Evolutionary conservation across 2,888 invertebrate genomes (phyloP).

Genomic region (Spicauda simplicius): DNA sequence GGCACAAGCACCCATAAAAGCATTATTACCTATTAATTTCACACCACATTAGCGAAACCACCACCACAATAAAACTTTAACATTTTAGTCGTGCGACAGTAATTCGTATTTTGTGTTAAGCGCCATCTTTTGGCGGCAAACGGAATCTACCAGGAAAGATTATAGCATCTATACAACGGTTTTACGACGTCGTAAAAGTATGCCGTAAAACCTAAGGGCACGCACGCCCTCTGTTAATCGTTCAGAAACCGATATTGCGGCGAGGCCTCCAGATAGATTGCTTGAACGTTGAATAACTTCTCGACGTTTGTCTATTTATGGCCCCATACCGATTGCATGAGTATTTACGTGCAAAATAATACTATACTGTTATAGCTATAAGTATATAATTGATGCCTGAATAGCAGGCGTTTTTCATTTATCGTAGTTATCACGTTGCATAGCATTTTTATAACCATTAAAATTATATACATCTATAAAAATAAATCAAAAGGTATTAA

Average conservation of each 20-base stretch:
- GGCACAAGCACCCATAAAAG: conserved; percentile 80
- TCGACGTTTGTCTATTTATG: conserved; percentile 79
- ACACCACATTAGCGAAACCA: conserved; percentile 85
- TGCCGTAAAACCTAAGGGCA: conserved; percentile 82
- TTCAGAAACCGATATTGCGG: conserved; percentile 84
- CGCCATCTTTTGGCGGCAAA: conserved; percentile 71
- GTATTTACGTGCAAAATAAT: conserved; percentile 32
- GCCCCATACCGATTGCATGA: conserved; percentile 59
- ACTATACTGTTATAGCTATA: neutral
- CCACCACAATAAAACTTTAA: conserved; percentile 83
- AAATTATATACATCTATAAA: too few species aligned
- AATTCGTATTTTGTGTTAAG: conserved; percentile 75
- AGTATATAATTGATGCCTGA: neutral
- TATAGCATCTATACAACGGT: conserved; percentile 79
- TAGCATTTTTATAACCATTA: too few species aligned
- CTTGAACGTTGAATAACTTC: conserved; percentile 78
- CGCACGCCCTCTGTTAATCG: conserved; percentile 85
- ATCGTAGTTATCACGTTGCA: neutral
- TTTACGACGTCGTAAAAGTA: conserved; percentile 83
- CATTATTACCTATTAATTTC: conserved; percentile 85
- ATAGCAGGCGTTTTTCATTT: conserved; percentile 1
- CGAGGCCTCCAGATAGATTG: conserved; percentile 81
- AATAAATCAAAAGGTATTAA: too few species aligned
- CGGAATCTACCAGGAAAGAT: conserved; percentile 77
- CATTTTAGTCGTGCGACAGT: conserved; percentile 73